Base-by-base conservation (phyloP, 1,140 invertebrate genomes). In the Propsilocerus akamusi region DNA sequence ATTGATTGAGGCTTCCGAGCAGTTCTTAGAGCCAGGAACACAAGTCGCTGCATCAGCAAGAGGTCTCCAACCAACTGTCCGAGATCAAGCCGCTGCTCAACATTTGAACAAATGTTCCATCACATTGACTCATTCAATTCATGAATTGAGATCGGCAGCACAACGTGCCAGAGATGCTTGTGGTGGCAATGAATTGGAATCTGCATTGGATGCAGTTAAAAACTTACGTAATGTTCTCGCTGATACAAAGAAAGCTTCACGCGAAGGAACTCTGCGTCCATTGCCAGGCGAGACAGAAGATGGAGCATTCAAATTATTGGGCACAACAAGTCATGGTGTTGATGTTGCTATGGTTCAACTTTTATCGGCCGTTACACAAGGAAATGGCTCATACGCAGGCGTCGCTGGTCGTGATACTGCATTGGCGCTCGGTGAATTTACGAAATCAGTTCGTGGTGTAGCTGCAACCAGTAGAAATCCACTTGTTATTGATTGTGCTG, bases 241-340 rank as follows among this genome's bases (percentile, higher is more conserved):
- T 10, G 86, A 89, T 55, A 81, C 91, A 51, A 77, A 82, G 51
- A 72, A 75, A 53, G 81, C 86, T 0, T 81, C 86, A 0, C 66
- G 79, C 5, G 72, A 72, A 0, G 77, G 79, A 3, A 73, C 77
- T 30, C 66, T 97, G 14, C 71, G 75, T 54, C 87, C 91, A 1
- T 62, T 96, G 28, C 91, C 92, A 1, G 88, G 84, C 32, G 89
- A 95, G 65, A 88, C 82, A 5, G 76, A 76, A 24, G 89, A 94
- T 63, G 75, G 75, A 48, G 80, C 82, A 0, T 77, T 79, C 2
- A 65, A 76, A n/a, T 76, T 80, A 53, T 65, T 96, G 34, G 80
- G 78, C 17, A 70, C 74, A 8, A 80, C 66, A 58, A 79, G 65
- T 11, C 80, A 81, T 54, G 68, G 69, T 17, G 74, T 80, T 0